Percentiles rank a stretch among this genome's conserved stretches.
Conservation (phyloP, 1,140 invertebrate genomes). For the Zelostemma sp. region DNA sequence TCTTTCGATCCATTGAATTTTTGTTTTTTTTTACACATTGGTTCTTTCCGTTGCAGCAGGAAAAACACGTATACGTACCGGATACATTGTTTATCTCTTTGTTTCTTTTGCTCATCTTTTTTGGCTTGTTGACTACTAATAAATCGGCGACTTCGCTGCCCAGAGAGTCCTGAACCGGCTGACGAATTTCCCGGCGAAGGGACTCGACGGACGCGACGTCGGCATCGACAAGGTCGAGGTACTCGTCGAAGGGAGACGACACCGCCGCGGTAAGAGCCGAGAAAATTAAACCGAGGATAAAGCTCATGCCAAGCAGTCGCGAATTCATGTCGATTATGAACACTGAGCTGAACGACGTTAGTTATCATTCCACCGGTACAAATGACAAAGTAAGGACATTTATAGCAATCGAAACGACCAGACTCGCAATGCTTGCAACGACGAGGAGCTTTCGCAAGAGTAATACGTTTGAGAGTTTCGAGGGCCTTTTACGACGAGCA, state of each 20-base stretch:
- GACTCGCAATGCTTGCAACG: conserved; percentile 39
- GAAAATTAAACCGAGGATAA: conserved; percentile 29
- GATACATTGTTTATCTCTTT: conserved; percentile 48
- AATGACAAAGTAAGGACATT: conserved; percentile 32
- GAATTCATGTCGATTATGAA: conserved; percentile 37
- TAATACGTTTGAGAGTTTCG: conserved; percentile 7
- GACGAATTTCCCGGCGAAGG: conserved; percentile 47
- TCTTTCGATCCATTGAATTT: too few species aligned
- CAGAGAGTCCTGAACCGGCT: conserved; percentile 31
- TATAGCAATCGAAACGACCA: conserved; percentile 43
- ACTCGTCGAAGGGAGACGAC: conserved; percentile 31
- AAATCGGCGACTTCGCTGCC: conserved; percentile 50
- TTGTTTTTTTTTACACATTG: too few species aligned
- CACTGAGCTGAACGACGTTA: conserved; percentile 12
- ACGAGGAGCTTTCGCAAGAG: conserved; percentile 40
- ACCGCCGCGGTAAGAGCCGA: conserved; percentile 19
- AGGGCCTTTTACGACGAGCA: conserved; percentile 1
- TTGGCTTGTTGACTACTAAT: conserved; percentile 32
- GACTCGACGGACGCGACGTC: conserved; percentile 41
- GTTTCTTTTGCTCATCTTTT: conserved; percentile 26
- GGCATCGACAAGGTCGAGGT: conserved; percentile 21
- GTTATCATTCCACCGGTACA: conserved; percentile 5
- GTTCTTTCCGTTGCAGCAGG: too few species aligned
- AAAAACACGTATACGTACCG: conserved; percentile 43
- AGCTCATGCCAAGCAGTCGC: conserved; percentile 9